A percentile compares a stretch with the other conserved stretches of the same genome.
These are phyloP conservation scores for Caenorhabditis sinica DNA, from an alignment of 2,888 invertebrate genomes.

Conservation along the genomic window DNA sequence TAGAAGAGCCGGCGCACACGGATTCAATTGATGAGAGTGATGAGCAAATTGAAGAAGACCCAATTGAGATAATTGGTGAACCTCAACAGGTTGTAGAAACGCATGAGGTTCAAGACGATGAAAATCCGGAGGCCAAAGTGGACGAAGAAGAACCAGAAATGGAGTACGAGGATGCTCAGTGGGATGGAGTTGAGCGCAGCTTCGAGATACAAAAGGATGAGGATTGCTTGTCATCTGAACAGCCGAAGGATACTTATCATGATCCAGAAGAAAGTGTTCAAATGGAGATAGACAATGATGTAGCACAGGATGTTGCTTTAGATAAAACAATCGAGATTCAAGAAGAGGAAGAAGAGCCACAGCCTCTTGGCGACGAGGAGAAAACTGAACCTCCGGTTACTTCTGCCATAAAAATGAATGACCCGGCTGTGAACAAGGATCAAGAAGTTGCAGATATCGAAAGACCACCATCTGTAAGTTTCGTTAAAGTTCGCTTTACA, in stretches of 20 bases:
- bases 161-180: constrained; percentile 1
- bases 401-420: not conserved
- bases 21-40: not conserved
- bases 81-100: too few species aligned
- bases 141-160: not conserved
- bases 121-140: not conserved
- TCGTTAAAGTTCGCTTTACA: too few species aligned
- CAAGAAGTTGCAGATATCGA: not conserved
- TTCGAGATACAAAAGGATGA: constrained; percentile 40
- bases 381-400: not conserved
- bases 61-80: not conserved
- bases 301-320: constrained; percentile 14
- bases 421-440: not conserved
- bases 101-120: not conserved
- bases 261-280: not conserved
- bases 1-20: not conserved
- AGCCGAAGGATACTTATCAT: not conserved
- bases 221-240: constrained; percentile 9
- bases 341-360: constrained; percentile 30
- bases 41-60: not conserved
- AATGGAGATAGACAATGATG: constrained; percentile 14
- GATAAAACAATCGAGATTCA: constrained; percentile 41
- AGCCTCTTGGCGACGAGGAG: constrained; percentile 22
- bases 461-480: constrained; percentile 32
- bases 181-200: constrained; percentile 43